Percentiles rank a stretch among this genome's conserved stretches.
Evolutionary conservation across 2,797 vertebrate genomes (phyloP).

Genomic region (Lepus oiostolus): DNA sequence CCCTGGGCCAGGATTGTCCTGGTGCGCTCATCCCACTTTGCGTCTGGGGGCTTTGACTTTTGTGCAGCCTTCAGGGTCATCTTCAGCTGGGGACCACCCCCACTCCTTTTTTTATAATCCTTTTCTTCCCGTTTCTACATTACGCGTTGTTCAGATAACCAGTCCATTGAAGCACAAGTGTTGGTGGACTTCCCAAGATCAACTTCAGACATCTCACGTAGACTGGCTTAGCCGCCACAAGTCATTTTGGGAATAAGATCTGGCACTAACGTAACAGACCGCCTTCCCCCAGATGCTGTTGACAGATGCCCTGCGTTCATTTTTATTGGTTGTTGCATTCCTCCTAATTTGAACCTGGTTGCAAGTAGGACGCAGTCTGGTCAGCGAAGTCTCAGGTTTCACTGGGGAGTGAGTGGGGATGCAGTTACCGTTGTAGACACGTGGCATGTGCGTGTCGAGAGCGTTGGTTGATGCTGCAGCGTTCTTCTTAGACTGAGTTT

Average conservation of each 20-base stretch:
- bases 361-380: background rate
- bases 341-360: background rate
- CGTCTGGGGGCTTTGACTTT: too few species aligned
- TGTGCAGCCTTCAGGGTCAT: background rate
- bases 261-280: background rate
- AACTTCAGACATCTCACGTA: background rate
- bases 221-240: background rate
- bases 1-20: background rate
- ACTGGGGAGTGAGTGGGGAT: background rate
- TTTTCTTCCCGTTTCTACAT: background rate
- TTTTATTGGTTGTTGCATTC: background rate
- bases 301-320: background rate
- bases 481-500: background rate
- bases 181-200: background rate
- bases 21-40: background rate
- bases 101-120: background rate
- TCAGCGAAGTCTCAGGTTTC: background rate
- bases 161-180: rapidly evolving
- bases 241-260: slow-evolving; percentile 1
- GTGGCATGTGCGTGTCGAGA: rapidly evolving
- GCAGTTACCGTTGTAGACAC: background rate
- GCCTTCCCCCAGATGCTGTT: background rate
- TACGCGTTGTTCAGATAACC: background rate
- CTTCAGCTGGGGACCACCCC: background rate
- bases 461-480: background rate